Conservation (phyloP, 2,113 vertebrate genomes). For the Eclectus roratus region DNA sequence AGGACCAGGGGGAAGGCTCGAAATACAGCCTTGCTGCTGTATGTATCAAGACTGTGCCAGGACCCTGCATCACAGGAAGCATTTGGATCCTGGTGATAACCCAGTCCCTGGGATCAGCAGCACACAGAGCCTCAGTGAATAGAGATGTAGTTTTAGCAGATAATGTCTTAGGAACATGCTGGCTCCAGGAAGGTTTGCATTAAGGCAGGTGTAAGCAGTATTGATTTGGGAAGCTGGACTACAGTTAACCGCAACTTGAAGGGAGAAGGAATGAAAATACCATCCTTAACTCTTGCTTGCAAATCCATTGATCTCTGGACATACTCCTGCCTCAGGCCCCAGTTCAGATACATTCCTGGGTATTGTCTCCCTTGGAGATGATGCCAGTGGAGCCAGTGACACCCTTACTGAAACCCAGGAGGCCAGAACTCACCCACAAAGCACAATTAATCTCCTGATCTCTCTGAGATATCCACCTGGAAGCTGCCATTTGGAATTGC, state of each 20-base stretch:
- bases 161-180: not conserved
- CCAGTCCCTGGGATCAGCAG: not conserved
- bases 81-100: not conserved
- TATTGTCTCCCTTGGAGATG: not conserved
- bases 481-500: not conserved
- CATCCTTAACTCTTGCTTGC: not conserved
- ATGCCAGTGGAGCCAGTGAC: not conserved
- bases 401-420: not conserved
- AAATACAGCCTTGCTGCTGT: not conserved
- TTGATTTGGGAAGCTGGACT: not conserved
- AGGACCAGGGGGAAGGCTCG: not conserved
- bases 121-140: fast-evolving
- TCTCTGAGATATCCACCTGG: not conserved
- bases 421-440: not conserved
- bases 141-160: not conserved
- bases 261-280: not conserved
- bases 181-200: not conserved
- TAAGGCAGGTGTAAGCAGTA: not conserved
- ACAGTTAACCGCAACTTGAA: not conserved
- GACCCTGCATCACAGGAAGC: fast-evolving
- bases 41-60: not conserved
- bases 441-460: not conserved
- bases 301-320: not conserved
- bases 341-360: not conserved
- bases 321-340: not conserved